Evolutionary conservation across 2,797 vertebrate genomes (phyloP), one percentile per base, ranked within the genome.

Genomic region (Luscinia luscinia): DNA sequence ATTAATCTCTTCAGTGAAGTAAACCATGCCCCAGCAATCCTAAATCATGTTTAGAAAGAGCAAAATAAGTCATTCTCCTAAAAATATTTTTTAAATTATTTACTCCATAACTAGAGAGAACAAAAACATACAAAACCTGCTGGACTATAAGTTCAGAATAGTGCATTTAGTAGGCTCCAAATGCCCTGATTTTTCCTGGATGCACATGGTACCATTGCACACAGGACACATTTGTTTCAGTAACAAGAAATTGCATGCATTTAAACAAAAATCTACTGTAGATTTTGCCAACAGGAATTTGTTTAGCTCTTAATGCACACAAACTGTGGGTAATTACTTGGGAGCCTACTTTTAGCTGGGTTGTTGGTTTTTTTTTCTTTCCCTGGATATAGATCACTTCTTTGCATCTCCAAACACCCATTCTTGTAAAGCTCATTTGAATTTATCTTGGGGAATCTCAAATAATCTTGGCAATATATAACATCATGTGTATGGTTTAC

Each of bases 401-500:
- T 84, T 79, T 77, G 78, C 0, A 1, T 75, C 78, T 87, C 87
- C 58, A 90, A 94, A 94, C 2, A 0, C 79, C 76, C 85, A 75
- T 84, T 94, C 79, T 89, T 91, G 79, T 81, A 84, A 88, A 92
- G 76, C 79, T 92, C 79, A 84, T 88, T 81, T 86, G 67, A 94
- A 95, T 91, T 95, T 93, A 89, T 94, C 94, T 73, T 28, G 34
- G 58, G 87, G 89, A 90, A 96, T 95, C 87, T 95, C 79, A 84
- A 63, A 91, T 95, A 96, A 97, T 91, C 95, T 93, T 43, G 55
- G 94, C 95, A 93, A 92, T 96, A 96, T 49, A 85, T 96, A 86
- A 94, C 59, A 86, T 27, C 48, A 57, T 54, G 58, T 69, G 72
- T 84, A 89, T 28, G 59, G 94, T 94, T 96, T 95, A 94, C 91